Evolutionary conservation across 1,140 invertebrate species (phyloP).

Genomic region (Muscidifurax raptorellus): DNA sequence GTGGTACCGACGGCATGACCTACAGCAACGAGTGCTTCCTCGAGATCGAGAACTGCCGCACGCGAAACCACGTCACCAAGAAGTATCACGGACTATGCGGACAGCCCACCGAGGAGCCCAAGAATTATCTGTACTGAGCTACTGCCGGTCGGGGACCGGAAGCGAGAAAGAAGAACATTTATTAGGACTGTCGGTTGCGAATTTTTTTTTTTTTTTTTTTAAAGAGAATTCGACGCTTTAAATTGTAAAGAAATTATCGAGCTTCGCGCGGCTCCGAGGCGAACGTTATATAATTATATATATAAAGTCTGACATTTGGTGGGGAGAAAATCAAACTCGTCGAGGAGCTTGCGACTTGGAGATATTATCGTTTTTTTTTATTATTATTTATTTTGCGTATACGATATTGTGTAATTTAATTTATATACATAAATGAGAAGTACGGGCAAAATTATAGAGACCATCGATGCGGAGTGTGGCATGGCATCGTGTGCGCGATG

Average conservation of each 20-base stretch:
- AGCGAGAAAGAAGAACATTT: background rate
- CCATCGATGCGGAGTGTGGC: constrained; percentile 20
- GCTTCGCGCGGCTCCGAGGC: too few species aligned
- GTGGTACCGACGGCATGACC: constrained; percentile 91
- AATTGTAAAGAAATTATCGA: background rate
- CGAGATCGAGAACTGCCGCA: constrained; percentile 91
- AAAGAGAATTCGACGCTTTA: background rate
- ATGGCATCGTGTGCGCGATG: constrained; percentile 48
- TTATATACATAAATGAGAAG: background rate
- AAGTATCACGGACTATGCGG: constrained; percentile 82
- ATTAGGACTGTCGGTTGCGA: background rate
- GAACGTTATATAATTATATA: too few species aligned
- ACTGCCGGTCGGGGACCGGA: too few species aligned
- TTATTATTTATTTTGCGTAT: constrained; percentile 31
- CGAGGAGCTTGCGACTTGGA: background rate
- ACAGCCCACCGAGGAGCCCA: constrained; percentile 81
- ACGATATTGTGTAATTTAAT: constrained; percentile 35
- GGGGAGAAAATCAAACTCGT: too few species aligned
- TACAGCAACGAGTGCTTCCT: constrained; percentile 96
- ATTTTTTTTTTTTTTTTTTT: too few species aligned
- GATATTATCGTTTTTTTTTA: background rate
- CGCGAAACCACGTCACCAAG: constrained; percentile 81
- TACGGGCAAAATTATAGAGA: background rate
- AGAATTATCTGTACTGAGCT: constrained; percentile 81
- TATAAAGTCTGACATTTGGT: background rate